Evolutionary conservation across 2,113 vertebrate species (phyloP), one percentile per base, ranked within the genome.

Genomic region (Microcebus murinus): DNA sequence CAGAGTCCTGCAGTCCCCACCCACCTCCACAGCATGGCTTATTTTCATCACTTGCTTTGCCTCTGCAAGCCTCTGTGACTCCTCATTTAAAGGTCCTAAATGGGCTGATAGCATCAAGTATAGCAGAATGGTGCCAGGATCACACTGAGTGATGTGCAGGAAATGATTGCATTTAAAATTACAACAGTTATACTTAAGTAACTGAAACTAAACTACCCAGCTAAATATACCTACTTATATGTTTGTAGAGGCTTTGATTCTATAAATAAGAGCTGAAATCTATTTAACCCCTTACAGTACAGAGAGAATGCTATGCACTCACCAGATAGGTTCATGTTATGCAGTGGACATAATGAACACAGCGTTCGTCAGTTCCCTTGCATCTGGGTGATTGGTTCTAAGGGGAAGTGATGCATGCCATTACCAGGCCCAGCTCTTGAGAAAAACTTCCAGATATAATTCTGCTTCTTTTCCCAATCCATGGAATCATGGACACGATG

Each of bases 121-220:
- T 2, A 87, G 45, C 20, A 50, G 36, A 89, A 1, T 39, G 8
- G 11, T 36, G 2, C 10, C 34, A 84, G 34, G 4, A 65, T 68
- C n/a, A 45, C 23, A 42, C 20, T 73, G 20, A 87, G 13, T 4
- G 29, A 85, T 20, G 1, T 8, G 8, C 4, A 86, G 52, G n/a
- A 74, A 90, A 90, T 52, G 74, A 71, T 1, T 68, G 18, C 52
- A 63, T 82, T 95, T 80, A 90, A 94, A 91, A 39, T 71, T 25
- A 74, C 36, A 83, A 36, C 4, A 50, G 27, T n/a, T 25, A 3
- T 18, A 73, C 29, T 57, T 80, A 52, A 81, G 39, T 12, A 63
- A 59, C 1, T 39, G 21, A 83, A 93, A 73, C 27, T 17, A 87
- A 83, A 76, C 12, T 55, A 68, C 1, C 1, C 52, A 71, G 14